Base-by-base conservation (phyloP, 2,113 vertebrate species). In the Rhinoderma darwinii region DNA sequence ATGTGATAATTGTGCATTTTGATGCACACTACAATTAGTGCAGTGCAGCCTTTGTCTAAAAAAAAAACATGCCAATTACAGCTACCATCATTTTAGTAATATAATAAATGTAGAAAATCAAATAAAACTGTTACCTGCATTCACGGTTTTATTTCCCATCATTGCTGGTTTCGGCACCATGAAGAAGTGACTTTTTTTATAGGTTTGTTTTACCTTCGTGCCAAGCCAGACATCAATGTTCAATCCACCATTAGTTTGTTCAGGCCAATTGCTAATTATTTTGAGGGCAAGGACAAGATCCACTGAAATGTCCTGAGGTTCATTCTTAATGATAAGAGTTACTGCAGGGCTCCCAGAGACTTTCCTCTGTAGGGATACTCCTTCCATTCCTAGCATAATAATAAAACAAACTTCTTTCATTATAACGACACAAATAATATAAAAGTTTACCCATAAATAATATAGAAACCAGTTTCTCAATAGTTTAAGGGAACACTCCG, bases 241-340 rank as follows among this genome's bases (percentile, higher is more conserved):
- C 68, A 97, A 89, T 27, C 96, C 96, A 0, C 80, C 3, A 0
- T 22, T 32, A 7, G 96, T 96, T 88, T 92, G 91, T 5, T 0
- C 0, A 0, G 96, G 96, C 96, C 96, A 97, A 89, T 89, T 92
- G 0, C 86, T 74, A 15, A 59, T 63, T 30, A 91, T 92, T 86
- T 94, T 12, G 85, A 98, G 88, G 66, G 94, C 91, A 82, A 97
- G 90, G 78, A 96, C 96, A 83, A 98, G 88, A 81, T 98, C 96
- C 84, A 98, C 90, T 0, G 94, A 95, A 91, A 97, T 96, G 27
- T 91, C 88, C 54, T 80, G n/a, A 37, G 88, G 75, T 25, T 81
- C 63, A 0, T 90, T 88, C 50, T 59, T 79, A 87, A 93, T 94
- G 25, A 86, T 61, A 70, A 96, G 90, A 10, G 96, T 98, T 89